Conservation (phyloP, 92 coral and sea anemone species). For the Nematostella vectensis region DNA sequence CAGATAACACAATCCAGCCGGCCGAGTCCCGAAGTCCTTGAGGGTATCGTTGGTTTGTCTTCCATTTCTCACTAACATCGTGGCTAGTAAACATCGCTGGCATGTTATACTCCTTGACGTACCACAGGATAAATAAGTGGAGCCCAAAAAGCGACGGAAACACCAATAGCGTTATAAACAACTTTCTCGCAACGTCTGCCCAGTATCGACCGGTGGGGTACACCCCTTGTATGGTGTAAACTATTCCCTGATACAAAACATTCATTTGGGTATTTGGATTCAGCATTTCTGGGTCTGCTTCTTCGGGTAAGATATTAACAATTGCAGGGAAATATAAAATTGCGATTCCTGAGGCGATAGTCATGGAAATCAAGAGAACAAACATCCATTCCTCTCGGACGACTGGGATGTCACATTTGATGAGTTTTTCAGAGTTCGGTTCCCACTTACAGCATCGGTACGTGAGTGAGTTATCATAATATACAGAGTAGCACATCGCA, state of each 20-base stretch:
- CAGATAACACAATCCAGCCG: not conserved
- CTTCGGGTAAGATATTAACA: not conserved
- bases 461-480: not conserved
- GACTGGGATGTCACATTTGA: constrained; percentile 15
- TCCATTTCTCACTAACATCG: not conserved
- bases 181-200: not conserved
- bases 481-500: constrained; percentile 2
- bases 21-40: not conserved
- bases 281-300: not conserved
- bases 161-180: not conserved
- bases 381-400: not conserved
- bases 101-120: not conserved
- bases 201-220: not conserved
- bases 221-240: not conserved
- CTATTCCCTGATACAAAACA: not conserved
- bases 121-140: not conserved
- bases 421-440: not conserved
- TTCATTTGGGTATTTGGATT: not conserved
- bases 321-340: constrained; percentile 8
- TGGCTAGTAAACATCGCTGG: not conserved
- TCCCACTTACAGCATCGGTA: constrained; percentile 16
- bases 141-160: not conserved
- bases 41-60: not conserved
- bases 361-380: not conserved
- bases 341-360: not conserved